Conservation (phyloP, 2,797 vertebrate genomes). For the Myotis planiceps region DNA sequence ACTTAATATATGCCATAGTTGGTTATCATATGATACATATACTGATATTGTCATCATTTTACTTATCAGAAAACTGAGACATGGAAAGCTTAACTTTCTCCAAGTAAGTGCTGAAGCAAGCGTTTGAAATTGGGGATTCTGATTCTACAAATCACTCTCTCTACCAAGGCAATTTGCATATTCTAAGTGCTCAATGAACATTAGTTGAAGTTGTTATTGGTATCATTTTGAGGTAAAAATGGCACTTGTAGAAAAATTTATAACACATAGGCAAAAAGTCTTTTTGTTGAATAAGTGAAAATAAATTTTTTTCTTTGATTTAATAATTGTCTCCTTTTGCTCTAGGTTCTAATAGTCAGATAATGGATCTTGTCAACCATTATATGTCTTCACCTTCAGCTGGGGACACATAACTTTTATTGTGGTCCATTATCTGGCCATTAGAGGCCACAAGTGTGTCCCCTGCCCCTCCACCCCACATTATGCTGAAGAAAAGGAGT, state of each 20-base stretch:
- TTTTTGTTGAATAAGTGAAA: slow-evolving; percentile 68
- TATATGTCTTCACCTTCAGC: slow-evolving; percentile 67
- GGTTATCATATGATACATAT: background rate
- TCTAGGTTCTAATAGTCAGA: slow-evolving; percentile 68
- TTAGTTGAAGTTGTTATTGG: background rate
- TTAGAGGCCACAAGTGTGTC: slow-evolving; percentile 47
- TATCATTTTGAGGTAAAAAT: slow-evolving; percentile 9
- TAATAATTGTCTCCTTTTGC: slow-evolving; percentile 67
- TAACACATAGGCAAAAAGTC: background rate
- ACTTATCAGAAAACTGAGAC: background rate
- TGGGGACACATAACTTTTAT: slow-evolving; percentile 79
- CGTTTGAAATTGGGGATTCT: background rate
- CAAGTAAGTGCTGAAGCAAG: background rate
- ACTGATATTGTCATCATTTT: background rate
- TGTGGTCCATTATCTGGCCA: slow-evolving; percentile 71
- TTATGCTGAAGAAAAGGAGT: slow-evolving; percentile 68
- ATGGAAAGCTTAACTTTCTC: background rate
- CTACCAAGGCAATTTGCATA: background rate
- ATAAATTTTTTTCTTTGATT: slow-evolving; percentile 62
- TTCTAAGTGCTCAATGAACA: background rate
- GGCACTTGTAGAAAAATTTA: slow-evolving; percentile 20
- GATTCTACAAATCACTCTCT: background rate
- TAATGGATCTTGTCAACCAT: slow-evolving; percentile 71
- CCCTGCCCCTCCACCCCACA: slow-evolving; percentile 65
- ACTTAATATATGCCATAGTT: background rate